These are phyloP conservation scores for Mesocricetus auratus DNA, from an alignment of 2,113 vertebrate genomes.

Conservation along the genomic window DNA sequence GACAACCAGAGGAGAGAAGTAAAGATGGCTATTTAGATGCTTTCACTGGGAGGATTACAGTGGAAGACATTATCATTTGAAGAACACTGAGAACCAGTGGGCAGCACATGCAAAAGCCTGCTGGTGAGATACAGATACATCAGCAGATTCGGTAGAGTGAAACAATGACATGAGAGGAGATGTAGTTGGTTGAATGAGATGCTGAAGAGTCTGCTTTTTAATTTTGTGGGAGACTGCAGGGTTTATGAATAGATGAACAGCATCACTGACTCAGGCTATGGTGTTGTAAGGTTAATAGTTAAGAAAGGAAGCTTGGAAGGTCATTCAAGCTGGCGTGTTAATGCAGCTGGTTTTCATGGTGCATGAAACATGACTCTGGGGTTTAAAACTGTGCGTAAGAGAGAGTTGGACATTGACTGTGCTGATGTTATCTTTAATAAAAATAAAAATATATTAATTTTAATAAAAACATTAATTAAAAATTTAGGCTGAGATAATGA, in stretches of 20 bases:
- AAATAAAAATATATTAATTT: not conserved
- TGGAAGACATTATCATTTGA: not conserved
- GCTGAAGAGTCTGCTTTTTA: not conserved
- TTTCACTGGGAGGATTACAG: not conserved
- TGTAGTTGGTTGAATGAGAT: not conserved
- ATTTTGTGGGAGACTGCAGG: not conserved
- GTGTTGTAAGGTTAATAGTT: not conserved
- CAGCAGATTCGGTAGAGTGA: not conserved
- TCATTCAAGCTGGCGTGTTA: not conserved
- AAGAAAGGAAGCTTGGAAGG: not conserved
- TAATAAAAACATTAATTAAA: slow-evolving; percentile 29
- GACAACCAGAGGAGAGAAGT: not conserved
- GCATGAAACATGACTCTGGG: not conserved
- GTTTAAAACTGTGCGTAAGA: not conserved
- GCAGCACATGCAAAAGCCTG: not conserved
- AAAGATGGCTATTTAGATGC: not conserved
- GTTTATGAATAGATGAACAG: slow-evolving; percentile 4
- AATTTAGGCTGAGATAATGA: slow-evolving; percentile 27
- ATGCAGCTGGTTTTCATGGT: not conserved
- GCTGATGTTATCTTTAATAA: not conserved
- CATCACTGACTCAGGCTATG: not conserved
- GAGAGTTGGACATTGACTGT: not conserved
- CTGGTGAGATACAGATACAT: not conserved
- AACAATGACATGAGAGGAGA: not conserved
- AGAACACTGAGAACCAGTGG: not conserved